Conservation (phyloP, 1,140 invertebrate species). For the Drosophila santomea region DNA sequence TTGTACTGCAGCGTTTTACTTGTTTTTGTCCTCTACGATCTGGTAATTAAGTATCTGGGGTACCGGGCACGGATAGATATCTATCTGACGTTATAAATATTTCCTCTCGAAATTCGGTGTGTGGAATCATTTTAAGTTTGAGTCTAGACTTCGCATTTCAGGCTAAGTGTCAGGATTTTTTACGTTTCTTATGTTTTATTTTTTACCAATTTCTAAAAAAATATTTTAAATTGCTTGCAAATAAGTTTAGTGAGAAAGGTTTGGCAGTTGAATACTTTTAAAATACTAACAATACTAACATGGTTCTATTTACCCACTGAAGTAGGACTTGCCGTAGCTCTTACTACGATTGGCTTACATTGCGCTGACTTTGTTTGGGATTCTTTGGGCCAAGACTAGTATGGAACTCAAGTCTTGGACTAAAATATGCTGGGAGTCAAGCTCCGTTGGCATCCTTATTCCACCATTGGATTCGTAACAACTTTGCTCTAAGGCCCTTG, state of each 20-base stretch:
- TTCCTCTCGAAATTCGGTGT: neutral
- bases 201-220: neutral
- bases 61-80: constrained; percentile 5
- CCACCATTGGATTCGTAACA: neutral
- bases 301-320: no score
- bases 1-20: constrained; percentile 75
- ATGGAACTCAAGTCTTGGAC: constrained; percentile 3
- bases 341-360: constrained; percentile 64
- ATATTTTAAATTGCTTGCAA: no score
- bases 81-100: constrained; percentile 32
- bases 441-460: constrained; percentile 56
- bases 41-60: constrained; percentile 42
- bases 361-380: constrained; percentile 41
- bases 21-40: constrained; percentile 67
- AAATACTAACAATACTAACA: neutral
- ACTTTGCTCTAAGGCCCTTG: constrained; percentile 71
- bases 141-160: neutral
- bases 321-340: constrained; percentile 34
- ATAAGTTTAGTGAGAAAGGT: no score
- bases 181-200: neutral
- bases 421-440: constrained; percentile 3
- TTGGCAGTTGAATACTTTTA: neutral
- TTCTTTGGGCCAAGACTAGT: constrained; percentile 18
- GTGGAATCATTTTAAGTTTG: neutral
- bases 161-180: neutral